Conservation (phyloP, 2,888 invertebrate genomes). For the Pelosia muscerda region DNA sequence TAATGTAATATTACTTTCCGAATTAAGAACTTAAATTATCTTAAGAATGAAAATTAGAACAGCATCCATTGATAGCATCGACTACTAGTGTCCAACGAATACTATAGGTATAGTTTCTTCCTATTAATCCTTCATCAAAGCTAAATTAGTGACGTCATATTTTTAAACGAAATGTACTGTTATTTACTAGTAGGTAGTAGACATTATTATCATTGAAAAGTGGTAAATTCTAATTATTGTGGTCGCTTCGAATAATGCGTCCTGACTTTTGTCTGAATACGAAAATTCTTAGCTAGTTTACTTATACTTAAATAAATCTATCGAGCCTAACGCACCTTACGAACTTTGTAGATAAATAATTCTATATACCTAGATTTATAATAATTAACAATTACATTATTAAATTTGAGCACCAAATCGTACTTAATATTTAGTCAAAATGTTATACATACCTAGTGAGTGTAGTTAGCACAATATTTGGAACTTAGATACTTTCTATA, state of each 20-base stretch:
- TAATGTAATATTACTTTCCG: constrained; percentile 26
- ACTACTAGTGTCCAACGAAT: constrained; percentile 13
- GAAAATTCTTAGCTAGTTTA: constrained; percentile 55
- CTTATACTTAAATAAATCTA: constrained; percentile 67
- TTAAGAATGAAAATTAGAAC: neutral
- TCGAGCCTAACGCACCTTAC: constrained; percentile 73
- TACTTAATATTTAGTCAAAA: constrained; percentile 87
- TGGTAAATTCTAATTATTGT: constrained; percentile 10
- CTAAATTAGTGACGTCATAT: neutral
- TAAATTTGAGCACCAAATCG: constrained; percentile 86
- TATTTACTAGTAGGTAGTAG: constrained; percentile 7
- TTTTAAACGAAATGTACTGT: constrained; percentile 6
- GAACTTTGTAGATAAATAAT: constrained; percentile 82
- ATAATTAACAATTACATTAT: constrained; percentile 83
- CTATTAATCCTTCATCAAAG: neutral
- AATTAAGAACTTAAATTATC: constrained; percentile 11
- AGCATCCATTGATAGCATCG: constrained; percentile 9
- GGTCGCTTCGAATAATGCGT: constrained; percentile 38
- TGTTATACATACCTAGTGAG: constrained; percentile 70
- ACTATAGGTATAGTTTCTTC: neutral
- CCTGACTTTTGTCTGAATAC: constrained; percentile 54
- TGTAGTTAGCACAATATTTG: constrained; percentile 73
- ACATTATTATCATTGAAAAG: constrained; percentile 6
- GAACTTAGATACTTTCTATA: constrained; percentile 67
- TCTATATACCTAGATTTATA: constrained; percentile 77